Evolutionary conservation across 2,888 invertebrate genomes (phyloP).

Genomic region (Standfussiana lucernea): DNA sequence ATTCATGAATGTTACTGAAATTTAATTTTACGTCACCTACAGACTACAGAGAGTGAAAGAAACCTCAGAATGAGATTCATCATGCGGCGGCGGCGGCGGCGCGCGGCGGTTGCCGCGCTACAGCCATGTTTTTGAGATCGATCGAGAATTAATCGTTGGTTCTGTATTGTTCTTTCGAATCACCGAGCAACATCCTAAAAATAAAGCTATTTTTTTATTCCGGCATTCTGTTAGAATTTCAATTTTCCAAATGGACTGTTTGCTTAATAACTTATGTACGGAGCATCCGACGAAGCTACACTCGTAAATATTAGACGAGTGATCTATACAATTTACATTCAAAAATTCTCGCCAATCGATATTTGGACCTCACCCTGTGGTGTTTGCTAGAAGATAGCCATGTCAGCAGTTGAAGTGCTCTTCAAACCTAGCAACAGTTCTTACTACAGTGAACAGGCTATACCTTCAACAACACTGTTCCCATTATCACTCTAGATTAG

Average conservation of each 20-base stretch:
- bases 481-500: background rate
- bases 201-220: background rate
- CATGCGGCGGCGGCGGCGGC: background rate
- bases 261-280: conserved; percentile 72
- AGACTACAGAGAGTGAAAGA: conserved; percentile 7
- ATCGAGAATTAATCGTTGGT: conserved; percentile 18
- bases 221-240: conserved; percentile 68
- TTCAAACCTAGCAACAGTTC: conserved; percentile 13
- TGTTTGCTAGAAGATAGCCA: conserved; percentile 7
- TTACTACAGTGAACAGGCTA: background rate
- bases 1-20: conserved; percentile 15
- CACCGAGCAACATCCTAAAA: conserved; percentile 12
- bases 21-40: conserved; percentile 2
- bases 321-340: conserved; percentile 35
- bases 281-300: conserved; percentile 46
- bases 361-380: background rate
- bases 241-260: conserved; percentile 74
- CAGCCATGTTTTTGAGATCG: conserved; percentile 9
- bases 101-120: background rate
- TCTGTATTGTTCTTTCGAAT: conserved; percentile 12
- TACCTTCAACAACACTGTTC: background rate
- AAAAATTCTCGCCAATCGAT: conserved; percentile 11
- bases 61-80: conserved; percentile 8
- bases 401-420: background rate
- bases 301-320: conserved; percentile 61